A percentile compares a stretch with the other conserved stretches of the same genome.
phyloP scores from a whole-genome alignment of 2,888 invertebrate species.

The Baccha elongata region DNA sequence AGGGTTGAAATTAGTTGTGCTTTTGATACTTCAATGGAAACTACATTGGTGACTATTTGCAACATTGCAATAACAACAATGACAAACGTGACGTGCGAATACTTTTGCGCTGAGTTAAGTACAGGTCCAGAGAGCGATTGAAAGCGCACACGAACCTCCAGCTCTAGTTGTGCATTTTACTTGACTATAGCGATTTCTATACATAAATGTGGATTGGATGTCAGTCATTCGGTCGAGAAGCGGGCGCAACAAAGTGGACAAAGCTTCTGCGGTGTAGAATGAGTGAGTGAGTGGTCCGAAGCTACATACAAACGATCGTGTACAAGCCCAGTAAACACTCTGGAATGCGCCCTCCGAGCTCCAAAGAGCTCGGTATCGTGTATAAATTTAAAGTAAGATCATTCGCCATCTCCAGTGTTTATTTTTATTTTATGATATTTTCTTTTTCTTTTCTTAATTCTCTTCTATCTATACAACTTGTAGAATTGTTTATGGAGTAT shows the following conservation, averaged over 20 bases:
- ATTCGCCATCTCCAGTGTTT: conserved; percentile 55
- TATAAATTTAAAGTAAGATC: conserved; percentile 48
- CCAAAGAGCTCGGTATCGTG: conserved; percentile 42
- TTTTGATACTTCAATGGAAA: conserved; percentile 44
- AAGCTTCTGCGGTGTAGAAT: neutral
- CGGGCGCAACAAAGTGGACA: conserved; percentile 49
- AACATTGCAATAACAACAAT: no score
- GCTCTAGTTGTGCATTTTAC: conserved; percentile 7
- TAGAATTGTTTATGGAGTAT: neutral
- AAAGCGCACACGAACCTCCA: conserved; percentile 32
- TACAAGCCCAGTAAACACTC: conserved; percentile 65
- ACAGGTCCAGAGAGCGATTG: conserved; percentile 25
- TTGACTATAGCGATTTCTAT: neutral
- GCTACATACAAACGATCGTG: conserved; percentile 49
- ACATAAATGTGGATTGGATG: conserved; percentile 45
- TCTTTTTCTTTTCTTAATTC: conserved; percentile 39
- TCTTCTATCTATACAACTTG: conserved; percentile 14
- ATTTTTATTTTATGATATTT: conserved; percentile 53
- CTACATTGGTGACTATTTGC: conserved; percentile 41
- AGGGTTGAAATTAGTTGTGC: conserved; percentile 43
- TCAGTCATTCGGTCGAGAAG: conserved; percentile 69
- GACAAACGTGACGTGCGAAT: conserved; percentile 47
- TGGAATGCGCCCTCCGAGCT: conserved; percentile 65
- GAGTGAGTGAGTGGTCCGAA: conserved; percentile 18
- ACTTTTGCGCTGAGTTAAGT: conserved; percentile 52